phyloP scores from a whole-genome alignment of 2,888 invertebrate genomes.

The Aleiodes testaceus region DNA sequence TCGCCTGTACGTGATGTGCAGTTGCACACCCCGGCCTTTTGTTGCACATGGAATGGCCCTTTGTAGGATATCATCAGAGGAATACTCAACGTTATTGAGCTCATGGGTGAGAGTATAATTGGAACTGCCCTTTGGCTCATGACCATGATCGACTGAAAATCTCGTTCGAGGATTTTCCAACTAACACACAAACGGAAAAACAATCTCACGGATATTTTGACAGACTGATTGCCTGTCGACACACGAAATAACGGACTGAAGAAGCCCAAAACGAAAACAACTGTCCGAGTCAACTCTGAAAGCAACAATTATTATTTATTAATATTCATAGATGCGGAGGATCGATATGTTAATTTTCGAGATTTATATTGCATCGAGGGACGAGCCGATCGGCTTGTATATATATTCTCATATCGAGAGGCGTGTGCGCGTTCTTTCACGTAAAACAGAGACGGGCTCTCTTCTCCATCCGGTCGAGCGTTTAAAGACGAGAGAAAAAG shows the following conservation, averaged over 20 bases:
- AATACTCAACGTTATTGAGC: slow-evolving; percentile 32
- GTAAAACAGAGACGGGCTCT: slow-evolving; percentile 37
- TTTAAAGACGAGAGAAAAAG: neutral
- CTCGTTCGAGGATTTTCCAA: neutral
- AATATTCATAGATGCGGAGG: slow-evolving; percentile 45
- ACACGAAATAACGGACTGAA: slow-evolving; percentile 18
- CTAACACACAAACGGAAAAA: neutral
- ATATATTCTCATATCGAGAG: slow-evolving; percentile 32
- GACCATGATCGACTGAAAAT: slow-evolving; percentile 1
- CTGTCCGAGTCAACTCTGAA: neutral
- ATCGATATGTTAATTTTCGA: slow-evolving; percentile 47
- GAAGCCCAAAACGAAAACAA: too few species aligned
- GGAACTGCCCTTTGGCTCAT: slow-evolving; percentile 22
- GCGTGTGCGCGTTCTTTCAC: slow-evolving; percentile 44
- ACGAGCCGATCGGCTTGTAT: neutral
- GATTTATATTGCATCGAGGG: slow-evolving; percentile 47
- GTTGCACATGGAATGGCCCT: neutral
- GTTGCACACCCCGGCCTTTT: neutral
- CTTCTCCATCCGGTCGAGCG: slow-evolving; percentile 27
- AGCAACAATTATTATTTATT: slow-evolving; percentile 48
- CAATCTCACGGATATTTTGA: neutral
- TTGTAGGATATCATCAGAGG: slow-evolving; percentile 35
- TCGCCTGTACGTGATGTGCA: neutral
- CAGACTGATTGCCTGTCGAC: slow-evolving; percentile 35
- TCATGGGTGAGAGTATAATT: slow-evolving; percentile 32